Base-by-base conservation (phyloP, 2,797 vertebrate species). In the Acanthurus lineatus region DNA sequence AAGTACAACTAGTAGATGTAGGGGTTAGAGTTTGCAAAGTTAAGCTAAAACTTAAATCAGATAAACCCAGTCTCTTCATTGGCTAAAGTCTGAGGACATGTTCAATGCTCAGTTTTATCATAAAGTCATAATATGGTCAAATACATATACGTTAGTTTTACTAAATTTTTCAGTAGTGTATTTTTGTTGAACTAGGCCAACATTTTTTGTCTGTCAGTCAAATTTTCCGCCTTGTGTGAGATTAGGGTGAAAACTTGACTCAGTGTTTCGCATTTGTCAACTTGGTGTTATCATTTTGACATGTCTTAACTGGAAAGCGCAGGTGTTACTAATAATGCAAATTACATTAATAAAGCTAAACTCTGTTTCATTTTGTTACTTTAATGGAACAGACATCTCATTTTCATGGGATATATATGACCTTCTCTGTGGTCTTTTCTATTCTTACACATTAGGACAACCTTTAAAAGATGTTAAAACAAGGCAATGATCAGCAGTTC, bases 191-290 rank as follows among this genome's bases (percentile, higher is more conserved):
- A 32, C 28, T 32, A 32, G 28, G 28, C 28, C 28, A 32, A 32
- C 3, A 3, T 35, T 35, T 12, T 48, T 35, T 72, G n/a, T 40
- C 9, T 44, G 1, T 45, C 25, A 38, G 25, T 82, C 78, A 86
- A 2, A 73, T 38, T 85, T 88, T 87, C 86, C 81, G 57, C 19
- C 20, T 11, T 73, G 65, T 48, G 71, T 79, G 32, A 16, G 57
- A 20, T 48, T 16, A 42, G 52, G 2, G 2, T 58, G 16, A 47
- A 68, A 59, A 2, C 2, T 57, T 81, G 69, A 84, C 60, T 74
- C 61, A 69, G 61, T 65, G 47, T 70, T 78, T 76, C 56, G 65
- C 20, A 25, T 61, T 15, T 73, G 64, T 71, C 82, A 20, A 86
- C 76, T 64, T 74, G 79, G 0, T 0, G 0, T 3, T 28, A 11